phyloP scores from a whole-genome alignment of 2,888 invertebrate genomes.

The Scaptomyza cyrtandrae region DNA sequence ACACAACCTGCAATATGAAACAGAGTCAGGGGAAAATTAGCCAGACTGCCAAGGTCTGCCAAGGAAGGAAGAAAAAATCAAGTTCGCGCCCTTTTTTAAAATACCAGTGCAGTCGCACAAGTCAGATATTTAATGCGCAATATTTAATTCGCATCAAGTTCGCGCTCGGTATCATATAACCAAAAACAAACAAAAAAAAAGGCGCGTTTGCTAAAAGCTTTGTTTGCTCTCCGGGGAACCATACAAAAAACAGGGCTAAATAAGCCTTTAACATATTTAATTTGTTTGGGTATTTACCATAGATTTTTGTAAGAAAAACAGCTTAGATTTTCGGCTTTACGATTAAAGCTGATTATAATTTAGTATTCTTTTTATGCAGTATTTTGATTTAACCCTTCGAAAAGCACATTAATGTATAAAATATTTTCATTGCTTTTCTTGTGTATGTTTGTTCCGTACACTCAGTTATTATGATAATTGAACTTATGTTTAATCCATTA shows the following conservation, averaged over 20 bases:
- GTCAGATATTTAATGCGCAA: not conserved
- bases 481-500: conserved; percentile 46
- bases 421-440: not conserved
- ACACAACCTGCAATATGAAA: not conserved
- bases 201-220: too few species aligned
- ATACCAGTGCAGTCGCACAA: not conserved
- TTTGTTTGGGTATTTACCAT: too few species aligned
- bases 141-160: not conserved
- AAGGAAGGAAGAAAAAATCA: too few species aligned
- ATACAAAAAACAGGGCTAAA: not conserved
- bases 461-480: conserved; percentile 19
- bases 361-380: not conserved
- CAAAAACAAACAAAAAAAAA: too few species aligned
- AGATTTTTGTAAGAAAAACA: not conserved
- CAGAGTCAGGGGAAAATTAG: not conserved
- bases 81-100: not conserved
- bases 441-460: not conserved
- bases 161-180: not conserved
- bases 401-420: not conserved
- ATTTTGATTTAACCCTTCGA: not conserved
- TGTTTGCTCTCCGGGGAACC: not conserved
- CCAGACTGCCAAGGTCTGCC: not conserved
- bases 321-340: too few species aligned
- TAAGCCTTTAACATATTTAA: not conserved
- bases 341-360: not conserved